Evolutionary conservation across 2,797 vertebrate genomes (phyloP).

Genomic region (Gallinago solitaria): DNA sequence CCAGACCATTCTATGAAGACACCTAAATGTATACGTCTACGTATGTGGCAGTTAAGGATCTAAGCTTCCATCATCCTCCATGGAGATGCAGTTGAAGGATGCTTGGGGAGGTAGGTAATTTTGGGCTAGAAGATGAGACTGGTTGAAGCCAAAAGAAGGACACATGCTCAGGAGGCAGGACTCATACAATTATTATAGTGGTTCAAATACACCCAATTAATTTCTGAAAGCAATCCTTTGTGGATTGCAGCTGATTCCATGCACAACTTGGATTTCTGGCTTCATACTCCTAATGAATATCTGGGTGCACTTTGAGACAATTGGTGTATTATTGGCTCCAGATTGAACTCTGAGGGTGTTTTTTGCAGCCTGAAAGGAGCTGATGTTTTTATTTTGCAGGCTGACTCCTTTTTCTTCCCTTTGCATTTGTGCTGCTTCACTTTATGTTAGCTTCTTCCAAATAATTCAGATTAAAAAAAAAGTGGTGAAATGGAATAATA

Average conservation of each 20-base stretch:
- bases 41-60: background rate
- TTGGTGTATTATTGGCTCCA: background rate
- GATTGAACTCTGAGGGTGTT: background rate
- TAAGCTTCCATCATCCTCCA: too few species aligned
- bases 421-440: background rate
- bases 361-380: background rate
- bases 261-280: background rate
- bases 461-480: background rate
- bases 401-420: background rate
- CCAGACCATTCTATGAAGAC: background rate
- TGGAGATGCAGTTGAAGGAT: background rate
- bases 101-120: accelerated
- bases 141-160: background rate
- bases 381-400: background rate
- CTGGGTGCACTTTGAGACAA: background rate
- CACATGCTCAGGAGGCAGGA: background rate
- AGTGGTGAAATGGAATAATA: background rate
- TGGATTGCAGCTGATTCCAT: background rate
- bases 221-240: background rate
- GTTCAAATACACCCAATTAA: background rate
- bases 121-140: too few species aligned
- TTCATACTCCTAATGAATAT: too few species aligned
- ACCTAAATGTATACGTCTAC: accelerated
- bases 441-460: background rate
- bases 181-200: accelerated